Evolutionary conservation across 2,888 invertebrate genomes (phyloP).

Genomic region (Zhuqinia jingwanae): DNA sequence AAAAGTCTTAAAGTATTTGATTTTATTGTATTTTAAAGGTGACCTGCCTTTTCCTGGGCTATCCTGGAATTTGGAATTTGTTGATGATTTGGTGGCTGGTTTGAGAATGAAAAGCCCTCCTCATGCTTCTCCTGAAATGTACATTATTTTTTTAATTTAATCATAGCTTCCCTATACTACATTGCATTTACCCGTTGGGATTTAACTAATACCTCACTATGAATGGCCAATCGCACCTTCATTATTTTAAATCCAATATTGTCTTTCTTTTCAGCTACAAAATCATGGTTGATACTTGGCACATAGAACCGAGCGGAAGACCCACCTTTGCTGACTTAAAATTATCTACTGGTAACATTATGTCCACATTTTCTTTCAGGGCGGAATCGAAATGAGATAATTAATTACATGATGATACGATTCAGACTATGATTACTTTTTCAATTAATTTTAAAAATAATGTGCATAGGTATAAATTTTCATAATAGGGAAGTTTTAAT

Average conservation of each 20-base stretch:
- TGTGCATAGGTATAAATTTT: not conserved
- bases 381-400: not conserved
- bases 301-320: conserved; percentile 15
- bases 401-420: not conserved
- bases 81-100: conserved; percentile 49
- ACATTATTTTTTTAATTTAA: not conserved
- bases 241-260: not conserved
- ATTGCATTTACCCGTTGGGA: too few relatives aligned
- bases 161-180: too few relatives aligned
- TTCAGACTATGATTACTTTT: not conserved
- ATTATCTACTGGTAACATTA: conserved; percentile 5
- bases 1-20: not conserved
- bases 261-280: conserved; percentile 36
- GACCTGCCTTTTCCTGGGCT: conserved; percentile 68
- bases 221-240: not conserved
- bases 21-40: conserved; percentile 15
- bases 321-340: conserved; percentile 59
- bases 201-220: too few relatives aligned
- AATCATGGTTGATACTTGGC: conserved; percentile 58
- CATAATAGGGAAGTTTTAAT: too few relatives aligned
- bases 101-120: conserved; percentile 59
- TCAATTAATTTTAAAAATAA: not conserved
- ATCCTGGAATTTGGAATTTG: conserved; percentile 62
- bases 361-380: not conserved
- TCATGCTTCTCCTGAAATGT: conserved; percentile 42